Base-by-base conservation (phyloP, 2,113 vertebrate genomes). In the Cryptomyrus ogoouensis region DNA sequence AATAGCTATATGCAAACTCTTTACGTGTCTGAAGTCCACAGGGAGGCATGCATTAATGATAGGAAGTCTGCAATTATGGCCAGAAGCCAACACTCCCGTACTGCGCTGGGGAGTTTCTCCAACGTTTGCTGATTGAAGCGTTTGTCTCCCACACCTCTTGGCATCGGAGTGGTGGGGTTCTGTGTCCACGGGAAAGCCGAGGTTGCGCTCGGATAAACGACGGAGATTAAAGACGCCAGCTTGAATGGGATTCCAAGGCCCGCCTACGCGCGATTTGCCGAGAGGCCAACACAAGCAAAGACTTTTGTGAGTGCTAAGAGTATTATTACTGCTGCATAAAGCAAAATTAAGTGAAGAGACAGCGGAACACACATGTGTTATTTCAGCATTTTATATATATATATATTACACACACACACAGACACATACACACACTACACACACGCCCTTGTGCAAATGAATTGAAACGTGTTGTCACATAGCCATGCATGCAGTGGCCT, bases 221-320 rank as follows among this genome's bases (percentile, higher is more conserved):
- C 5, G 84, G 87, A 89, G 85, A 89, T 91, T 39, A 62, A 92
- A 80, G 39, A 88, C 3, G 90, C 88, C 19, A 46, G 83, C 91
- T 91, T 94, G 91, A 94, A 93, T 94, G 91, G n/a, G 50, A 93
- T 90, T 89, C 46, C 46, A 62, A 47, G 87, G 91, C 88, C 91
- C 88, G 87, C 92, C 92, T 90, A 88, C 90, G 52, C 89, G 74
- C 10, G 35, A 56, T 89, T 77, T 89, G 90, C 80, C 17, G 44
- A 89, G 91, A 74, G 90, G 6, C 70, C 90, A 66, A 42, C 1
- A 44, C 62, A 83, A 88, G 89, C 31, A 89, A 86, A 91, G 3
- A 6, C 8, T 58, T 87, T 70, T 39, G 12, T 88, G 70, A 90
- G 70, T 91, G 92, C 92, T 89, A 77, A 92, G 92, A 92, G 90